Percentiles rank a stretch among this genome's conserved stretches.
These are phyloP conservation scores for Nephrotoma flavescens DNA, from an alignment of 2,888 invertebrate genomes.

Conservation along the genomic window DNA sequence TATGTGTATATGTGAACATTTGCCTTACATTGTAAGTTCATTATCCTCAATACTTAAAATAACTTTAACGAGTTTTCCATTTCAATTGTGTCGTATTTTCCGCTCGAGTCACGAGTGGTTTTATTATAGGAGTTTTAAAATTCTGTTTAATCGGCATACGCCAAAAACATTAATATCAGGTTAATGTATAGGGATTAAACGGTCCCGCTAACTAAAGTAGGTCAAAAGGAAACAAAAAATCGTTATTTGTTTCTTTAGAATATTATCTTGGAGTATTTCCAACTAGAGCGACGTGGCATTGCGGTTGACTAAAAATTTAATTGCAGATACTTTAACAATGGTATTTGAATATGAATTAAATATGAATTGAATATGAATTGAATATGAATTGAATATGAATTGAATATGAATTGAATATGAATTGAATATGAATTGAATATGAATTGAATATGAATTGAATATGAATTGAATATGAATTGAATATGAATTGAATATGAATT, in stretches of 20 bases:
- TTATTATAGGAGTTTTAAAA: not conserved
- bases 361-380: not conserved
- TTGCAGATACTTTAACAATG: not conserved
- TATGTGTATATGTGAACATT: not conserved
- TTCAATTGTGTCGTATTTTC: not conserved
- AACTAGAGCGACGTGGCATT: not conserved
- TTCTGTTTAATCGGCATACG: not conserved
- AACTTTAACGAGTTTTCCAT: not conserved
- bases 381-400: too few relatives aligned
- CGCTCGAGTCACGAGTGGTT: not conserved
- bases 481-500: too few relatives aligned
- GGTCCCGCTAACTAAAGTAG: not conserved
- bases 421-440: too few relatives aligned
- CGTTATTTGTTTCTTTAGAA: not conserved
- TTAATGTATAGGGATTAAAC: not conserved
- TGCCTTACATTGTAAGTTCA: not conserved
- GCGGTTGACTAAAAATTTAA: not conserved
- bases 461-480: too few relatives aligned
- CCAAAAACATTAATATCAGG: not conserved
- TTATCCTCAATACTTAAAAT: not conserved
- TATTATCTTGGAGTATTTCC: not conserved
- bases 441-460: too few relatives aligned
- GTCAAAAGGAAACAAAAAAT: not conserved
- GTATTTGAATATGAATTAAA: not conserved
- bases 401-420: too few relatives aligned